These are phyloP conservation scores for Dryobota labecula DNA, from an alignment of 2,888 invertebrate genomes.

Conservation along the genomic window DNA sequence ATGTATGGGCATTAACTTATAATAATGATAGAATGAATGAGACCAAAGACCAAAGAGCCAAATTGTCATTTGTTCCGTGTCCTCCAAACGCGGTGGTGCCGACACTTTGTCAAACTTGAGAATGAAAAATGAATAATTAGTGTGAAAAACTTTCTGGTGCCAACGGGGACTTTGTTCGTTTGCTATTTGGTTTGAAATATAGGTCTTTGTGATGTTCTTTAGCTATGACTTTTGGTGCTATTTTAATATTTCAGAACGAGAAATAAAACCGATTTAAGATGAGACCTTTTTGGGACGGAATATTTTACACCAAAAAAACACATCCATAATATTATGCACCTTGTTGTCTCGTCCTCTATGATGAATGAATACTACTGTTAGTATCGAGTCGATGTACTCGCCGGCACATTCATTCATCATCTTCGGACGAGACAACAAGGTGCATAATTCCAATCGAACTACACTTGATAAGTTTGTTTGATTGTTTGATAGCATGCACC, in stretches of 20 bases:
- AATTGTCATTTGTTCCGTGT: conserved; percentile 22
- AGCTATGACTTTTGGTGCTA: neutral
- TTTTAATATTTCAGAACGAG: conserved; percentile 7
- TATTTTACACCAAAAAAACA: neutral
- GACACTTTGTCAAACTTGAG: conserved; percentile 16
- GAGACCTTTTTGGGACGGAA: neutral
- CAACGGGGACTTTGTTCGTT: neutral
- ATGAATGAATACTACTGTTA: too few relatives aligned
- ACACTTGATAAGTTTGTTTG: too few relatives aligned
- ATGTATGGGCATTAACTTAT: too few relatives aligned
- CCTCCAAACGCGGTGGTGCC: conserved; percentile 1
- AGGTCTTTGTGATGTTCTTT: conserved; percentile 4
- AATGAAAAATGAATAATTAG: conserved; percentile 17
- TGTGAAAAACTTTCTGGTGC: conserved; percentile 8
- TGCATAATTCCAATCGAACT: too few relatives aligned
- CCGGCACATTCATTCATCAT: too few relatives aligned
- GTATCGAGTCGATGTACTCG: too few relatives aligned
- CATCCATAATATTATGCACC: too few relatives aligned
- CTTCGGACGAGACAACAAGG: too few relatives aligned
- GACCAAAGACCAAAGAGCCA: neutral
- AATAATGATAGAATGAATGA: conserved; percentile 1
- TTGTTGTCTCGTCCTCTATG: too few relatives aligned
- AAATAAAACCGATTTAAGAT: neutral
- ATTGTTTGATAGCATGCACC: too few relatives aligned
- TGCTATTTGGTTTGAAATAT: conserved; percentile 7